These are phyloP conservation scores for Spheniscus humboldti DNA, from an alignment of 2,797 vertebrate genomes.

Conservation along the genomic window DNA sequence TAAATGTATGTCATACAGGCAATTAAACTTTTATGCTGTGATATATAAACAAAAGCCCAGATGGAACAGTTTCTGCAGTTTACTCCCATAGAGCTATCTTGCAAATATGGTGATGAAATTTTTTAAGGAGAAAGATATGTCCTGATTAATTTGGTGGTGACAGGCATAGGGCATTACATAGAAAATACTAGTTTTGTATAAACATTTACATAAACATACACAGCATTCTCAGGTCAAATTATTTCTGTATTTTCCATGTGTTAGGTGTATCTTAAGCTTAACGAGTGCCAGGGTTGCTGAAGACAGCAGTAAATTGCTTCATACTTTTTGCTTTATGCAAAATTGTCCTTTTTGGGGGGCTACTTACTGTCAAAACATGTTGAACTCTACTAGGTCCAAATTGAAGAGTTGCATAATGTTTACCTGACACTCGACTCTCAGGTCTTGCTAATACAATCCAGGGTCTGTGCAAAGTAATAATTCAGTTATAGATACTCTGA, in stretches of 20 bases:
- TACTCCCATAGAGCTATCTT: not conserved
- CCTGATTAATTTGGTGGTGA: not conserved
- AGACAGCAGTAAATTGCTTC: not conserved
- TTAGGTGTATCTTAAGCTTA: not conserved
- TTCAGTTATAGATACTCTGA: not conserved
- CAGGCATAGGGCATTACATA: not conserved
- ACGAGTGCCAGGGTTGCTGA: not conserved
- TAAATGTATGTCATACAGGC: not conserved
- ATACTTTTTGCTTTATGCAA: not conserved
- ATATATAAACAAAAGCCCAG: not conserved
- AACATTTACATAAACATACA: not conserved
- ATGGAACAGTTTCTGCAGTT: not conserved
- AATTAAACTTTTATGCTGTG: not conserved
- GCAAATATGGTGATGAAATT: not conserved
- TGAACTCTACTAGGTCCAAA: not conserved
- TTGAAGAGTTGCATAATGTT: not conserved
- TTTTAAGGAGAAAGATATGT: not conserved
- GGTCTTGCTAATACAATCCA: not conserved
- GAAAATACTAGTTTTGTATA: not conserved
- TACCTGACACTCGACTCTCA: not conserved
- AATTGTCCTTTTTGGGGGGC: not conserved
- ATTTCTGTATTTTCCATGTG: not conserved
- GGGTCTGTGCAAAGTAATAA: not conserved
- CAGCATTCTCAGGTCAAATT: not conserved
- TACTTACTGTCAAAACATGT: not conserved